phyloP scores from a whole-genome alignment of 2,797 vertebrate species.

The Myripristis murdjan region DNA sequence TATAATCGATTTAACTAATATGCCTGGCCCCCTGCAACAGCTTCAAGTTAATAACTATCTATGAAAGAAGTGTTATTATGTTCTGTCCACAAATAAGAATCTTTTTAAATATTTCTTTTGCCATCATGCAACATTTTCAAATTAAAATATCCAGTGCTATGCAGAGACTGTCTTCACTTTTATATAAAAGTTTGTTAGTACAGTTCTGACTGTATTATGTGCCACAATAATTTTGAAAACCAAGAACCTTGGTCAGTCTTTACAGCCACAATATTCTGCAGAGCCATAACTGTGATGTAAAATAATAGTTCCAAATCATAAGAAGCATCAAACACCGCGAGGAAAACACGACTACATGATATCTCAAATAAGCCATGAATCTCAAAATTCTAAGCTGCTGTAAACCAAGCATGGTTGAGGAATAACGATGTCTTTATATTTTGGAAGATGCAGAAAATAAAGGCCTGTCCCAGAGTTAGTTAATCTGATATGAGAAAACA shows the following conservation, averaged over 20 bases:
- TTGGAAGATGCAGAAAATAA: constrained; percentile 38
- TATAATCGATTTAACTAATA: constrained; percentile 26
- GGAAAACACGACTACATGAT: constrained; percentile 1
- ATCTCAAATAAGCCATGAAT: constrained; percentile 31
- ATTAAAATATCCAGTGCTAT: constrained; percentile 16
- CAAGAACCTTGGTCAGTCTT: constrained; percentile 6
- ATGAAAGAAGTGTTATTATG: constrained; percentile 7
- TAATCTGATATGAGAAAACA: constrained; percentile 62
- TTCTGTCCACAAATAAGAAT: constrained; percentile 1
- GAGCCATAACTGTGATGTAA: not conserved
- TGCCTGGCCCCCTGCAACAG: constrained; percentile 5
- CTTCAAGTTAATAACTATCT: not conserved
- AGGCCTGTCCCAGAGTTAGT: constrained; percentile 51
- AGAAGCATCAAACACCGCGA: not conserved
- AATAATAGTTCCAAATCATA: not conserved
- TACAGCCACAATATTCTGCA: not conserved
- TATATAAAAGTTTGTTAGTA: no score
- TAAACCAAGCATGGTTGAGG: constrained; percentile 41
- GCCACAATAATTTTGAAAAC: constrained; percentile 3
- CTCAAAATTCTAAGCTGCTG: constrained; percentile 41
- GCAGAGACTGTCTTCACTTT: no score
- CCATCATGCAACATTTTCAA: not conserved
- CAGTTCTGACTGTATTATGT: no score
- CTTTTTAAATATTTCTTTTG: no score
- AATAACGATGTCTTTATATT: constrained; percentile 24